Evolutionary conservation across 1,140 invertebrate genomes (phyloP), one percentile per base, ranked within the genome.

Genomic region (Drosophila ohnishii): DNA sequence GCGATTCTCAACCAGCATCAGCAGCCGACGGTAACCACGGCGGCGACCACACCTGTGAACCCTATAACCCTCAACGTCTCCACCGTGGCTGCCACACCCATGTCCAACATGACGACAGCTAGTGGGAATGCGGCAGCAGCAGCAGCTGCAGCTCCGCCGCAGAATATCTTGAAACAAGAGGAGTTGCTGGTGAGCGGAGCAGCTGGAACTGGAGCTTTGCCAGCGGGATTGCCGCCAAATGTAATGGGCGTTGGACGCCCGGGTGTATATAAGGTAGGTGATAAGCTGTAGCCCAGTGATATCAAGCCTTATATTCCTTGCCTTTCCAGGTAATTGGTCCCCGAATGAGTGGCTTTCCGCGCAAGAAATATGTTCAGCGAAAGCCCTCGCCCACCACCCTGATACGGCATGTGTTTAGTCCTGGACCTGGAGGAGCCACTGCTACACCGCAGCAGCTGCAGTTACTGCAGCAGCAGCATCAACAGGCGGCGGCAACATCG

Each of bases 1-100:
- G 92, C 96, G 40, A 92, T 96, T n/a, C 75, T 91, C 32, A 86
- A 70, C 40, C 90, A 90, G 69, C 92, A 92, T 75, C 83, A 91
- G 50, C 74, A 91, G 82, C 64, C 65, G 44, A 63, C 53, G 65
- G 42, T 14, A 32, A 37, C 60, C 34, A 45, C 69, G n/a, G 51
- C 48, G 32, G 44, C 50, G 19, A 34, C 53, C 48, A 19, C 60
- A 45, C 47, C 67, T 16, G 40, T 59, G 11, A 84, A 70, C 53
- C 73, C 71, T n/a, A 50, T 80, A 13, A 22, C 66, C 45, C 39
- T 77, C 1, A 87, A 80, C 48, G 76, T 84, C 0, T 80, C 85
- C 19, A 89, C 73, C 0, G 80, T 88, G 42, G 85, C 84, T 13
- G 84, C 85, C 39, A 61, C 84, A 14, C 83, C 83, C 13, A 66